These are phyloP conservation scores for Numenius arquata DNA, from an alignment of 2,113 vertebrate genomes.

Conservation along the genomic window DNA sequence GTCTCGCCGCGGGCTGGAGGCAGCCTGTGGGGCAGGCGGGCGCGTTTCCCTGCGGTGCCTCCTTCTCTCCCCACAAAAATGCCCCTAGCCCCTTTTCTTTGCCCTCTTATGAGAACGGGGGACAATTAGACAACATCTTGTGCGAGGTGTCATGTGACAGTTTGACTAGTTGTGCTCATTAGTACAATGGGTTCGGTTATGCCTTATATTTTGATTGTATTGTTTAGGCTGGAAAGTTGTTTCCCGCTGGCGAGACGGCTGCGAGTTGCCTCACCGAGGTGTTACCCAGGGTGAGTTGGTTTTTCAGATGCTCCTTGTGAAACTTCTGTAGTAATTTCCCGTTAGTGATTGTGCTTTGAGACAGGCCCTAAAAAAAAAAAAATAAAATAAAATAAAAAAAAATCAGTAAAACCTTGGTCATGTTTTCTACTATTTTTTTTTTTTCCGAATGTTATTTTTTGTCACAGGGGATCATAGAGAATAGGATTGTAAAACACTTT, in stretches of 20 bases:
- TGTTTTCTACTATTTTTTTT: not conserved
- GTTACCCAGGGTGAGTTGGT: slow-evolving; percentile 71
- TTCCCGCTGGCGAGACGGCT: slow-evolving; percentile 58
- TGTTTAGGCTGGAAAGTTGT: slow-evolving; percentile 78
- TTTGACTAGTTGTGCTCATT: not conserved
- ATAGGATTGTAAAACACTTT: not conserved
- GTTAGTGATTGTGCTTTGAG: not conserved
- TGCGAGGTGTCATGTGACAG: not conserved
- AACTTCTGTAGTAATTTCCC: not conserved
- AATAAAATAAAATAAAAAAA: not conserved
- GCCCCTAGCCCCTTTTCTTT: accelerated
- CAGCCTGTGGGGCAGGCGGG: accelerated
- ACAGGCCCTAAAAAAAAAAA: no score
- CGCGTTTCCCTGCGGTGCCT: accelerated
- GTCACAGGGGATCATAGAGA: not conserved
- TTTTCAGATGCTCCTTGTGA: not conserved
- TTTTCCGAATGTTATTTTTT: not conserved
- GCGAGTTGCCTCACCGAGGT: slow-evolving; percentile 74
- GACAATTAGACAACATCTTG: not conserved
- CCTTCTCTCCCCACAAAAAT: accelerated
- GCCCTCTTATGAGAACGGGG: not conserved
- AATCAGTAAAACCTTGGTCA: not conserved
- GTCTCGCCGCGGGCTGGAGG: not conserved
- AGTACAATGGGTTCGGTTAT: not conserved
- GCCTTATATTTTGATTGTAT: not conserved